Evolutionary conservation across 2,888 invertebrate species (phyloP), one percentile per base, ranked within the genome.

Genomic region (Orgyia antiqua): DNA sequence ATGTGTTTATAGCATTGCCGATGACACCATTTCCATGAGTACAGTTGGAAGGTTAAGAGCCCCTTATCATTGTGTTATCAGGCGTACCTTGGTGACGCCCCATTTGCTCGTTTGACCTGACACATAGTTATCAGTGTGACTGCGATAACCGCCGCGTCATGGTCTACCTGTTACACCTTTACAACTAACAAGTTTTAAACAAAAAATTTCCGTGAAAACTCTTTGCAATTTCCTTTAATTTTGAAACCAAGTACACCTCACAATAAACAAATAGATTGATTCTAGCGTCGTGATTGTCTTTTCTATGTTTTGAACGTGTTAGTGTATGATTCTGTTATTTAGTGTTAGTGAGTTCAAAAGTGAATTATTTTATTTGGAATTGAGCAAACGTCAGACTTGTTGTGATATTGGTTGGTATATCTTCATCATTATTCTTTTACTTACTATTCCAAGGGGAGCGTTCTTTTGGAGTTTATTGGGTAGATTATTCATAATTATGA

Each of bases 21-120:
- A 46, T 68, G 67, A 63, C 69, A 65, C 57, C 58, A 61, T 66
- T 68, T 59, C 59, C 51, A 60, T 48, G 55, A 65, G 70, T 68
- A 58, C 57, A 56, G 65, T 65, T 66, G 64, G 75, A 83, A 84
- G 84, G 84, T 86, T 84, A 86, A 84, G 83, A 86, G 84, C 82
- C 84, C 71, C 71, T 76, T 84, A 84, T 84, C 84, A 68, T 23
- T 4, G 39, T 51, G 58, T 83, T 83, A 83, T 83, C 83, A 82
- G 68, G 59, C 68, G 64, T 73, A 72, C 72, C 73, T 73, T 68
- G 64, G 65, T 67, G 61, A 69, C 80, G 79, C 76, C 78, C 80
- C 79, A 74, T 78, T 82, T 86, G 84, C 72, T 78, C 83, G 77
- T 86, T 86, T 86, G 86, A 86, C 86, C 86, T 86, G 86, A 83